phyloP scores from a whole-genome alignment of 2,113 vertebrate species.

The Caranx melampygus region DNA sequence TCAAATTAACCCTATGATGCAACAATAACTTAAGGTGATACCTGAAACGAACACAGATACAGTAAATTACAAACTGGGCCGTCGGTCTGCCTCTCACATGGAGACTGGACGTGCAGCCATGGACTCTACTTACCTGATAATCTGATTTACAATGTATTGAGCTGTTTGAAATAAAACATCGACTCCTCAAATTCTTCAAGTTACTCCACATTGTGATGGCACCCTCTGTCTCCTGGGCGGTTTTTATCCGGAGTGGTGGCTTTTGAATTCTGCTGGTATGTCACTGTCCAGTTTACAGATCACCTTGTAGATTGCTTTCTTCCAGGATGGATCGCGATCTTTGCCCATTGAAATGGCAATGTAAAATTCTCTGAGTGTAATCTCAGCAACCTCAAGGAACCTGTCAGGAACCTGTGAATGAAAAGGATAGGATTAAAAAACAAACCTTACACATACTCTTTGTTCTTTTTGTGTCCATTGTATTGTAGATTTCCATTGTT shows the following conservation, averaged over 20 bases:
- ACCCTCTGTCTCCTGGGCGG: constrained; percentile 21
- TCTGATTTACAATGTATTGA: neutral
- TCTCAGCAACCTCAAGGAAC: constrained; percentile 90
- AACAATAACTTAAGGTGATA: neutral
- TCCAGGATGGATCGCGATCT: constrained; percentile 93
- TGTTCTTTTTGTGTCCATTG: neutral
- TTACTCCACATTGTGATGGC: constrained; percentile 53
- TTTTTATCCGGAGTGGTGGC: constrained; percentile 28
- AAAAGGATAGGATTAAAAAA: constrained; percentile 15
- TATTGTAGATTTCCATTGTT: neutral
- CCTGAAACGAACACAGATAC: neutral
- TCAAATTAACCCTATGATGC: neutral
- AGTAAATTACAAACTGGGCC: neutral
- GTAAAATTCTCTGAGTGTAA: constrained; percentile 92
- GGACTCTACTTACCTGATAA: neutral
- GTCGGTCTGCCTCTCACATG: neutral
- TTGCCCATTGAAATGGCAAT: constrained; percentile 86
- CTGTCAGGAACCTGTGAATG: constrained; percentile 87
- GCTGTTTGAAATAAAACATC: neutral
- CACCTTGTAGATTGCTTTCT: constrained; percentile 96
- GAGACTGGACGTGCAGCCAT: neutral
- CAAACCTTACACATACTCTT: neutral
- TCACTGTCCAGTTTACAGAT: constrained; percentile 94
- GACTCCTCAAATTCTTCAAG: neutral
- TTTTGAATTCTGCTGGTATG: constrained; percentile 88